A percentile compares a stretch with the other conserved stretches of the same genome.
These are phyloP conservation scores for Hipparchia sbordonii DNA, from an alignment of 2,888 invertebrate species.

Conservation along the genomic window DNA sequence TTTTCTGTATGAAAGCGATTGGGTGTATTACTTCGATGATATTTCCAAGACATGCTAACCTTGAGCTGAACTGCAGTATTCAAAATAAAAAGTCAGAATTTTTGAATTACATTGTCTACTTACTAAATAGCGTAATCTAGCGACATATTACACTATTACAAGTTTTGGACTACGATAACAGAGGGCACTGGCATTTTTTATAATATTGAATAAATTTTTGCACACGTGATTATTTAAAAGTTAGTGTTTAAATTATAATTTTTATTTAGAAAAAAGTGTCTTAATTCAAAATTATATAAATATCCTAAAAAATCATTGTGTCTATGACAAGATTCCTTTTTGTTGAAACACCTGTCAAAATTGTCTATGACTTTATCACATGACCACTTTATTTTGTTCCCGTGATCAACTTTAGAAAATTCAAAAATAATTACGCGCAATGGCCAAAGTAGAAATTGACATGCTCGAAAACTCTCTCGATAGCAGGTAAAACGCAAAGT, in stretches of 20 bases:
- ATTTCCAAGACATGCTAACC: too few species aligned
- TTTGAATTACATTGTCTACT: neutral
- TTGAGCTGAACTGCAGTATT: too few species aligned
- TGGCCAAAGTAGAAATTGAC: slow-evolving; percentile 81
- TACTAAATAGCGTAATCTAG: neutral
- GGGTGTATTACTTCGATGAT: too few species aligned
- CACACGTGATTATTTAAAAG: too few species aligned
- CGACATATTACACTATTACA: neutral
- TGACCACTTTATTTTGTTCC: slow-evolving; percentile 88
- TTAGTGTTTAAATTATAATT: neutral
- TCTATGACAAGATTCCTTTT: slow-evolving; percentile 1
- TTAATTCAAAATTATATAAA: too few species aligned
- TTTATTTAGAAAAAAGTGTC: neutral
- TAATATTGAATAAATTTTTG: too few species aligned
- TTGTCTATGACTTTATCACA: slow-evolving; percentile 82
- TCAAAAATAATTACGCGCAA: slow-evolving; percentile 84
- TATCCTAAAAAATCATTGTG: too few species aligned
- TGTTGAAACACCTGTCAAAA: slow-evolving; percentile 39
- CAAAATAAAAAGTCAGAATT: too few species aligned
- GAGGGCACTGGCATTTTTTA: neutral
- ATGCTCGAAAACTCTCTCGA: slow-evolving; percentile 84
- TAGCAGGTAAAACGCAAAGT: slow-evolving; percentile 79
- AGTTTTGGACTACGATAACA: neutral
- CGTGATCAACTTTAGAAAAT: slow-evolving; percentile 87
- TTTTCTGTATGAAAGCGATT: too few species aligned